Conservation (phyloP, 2,113 vertebrate genomes). For the Struthidea cinerea region DNA sequence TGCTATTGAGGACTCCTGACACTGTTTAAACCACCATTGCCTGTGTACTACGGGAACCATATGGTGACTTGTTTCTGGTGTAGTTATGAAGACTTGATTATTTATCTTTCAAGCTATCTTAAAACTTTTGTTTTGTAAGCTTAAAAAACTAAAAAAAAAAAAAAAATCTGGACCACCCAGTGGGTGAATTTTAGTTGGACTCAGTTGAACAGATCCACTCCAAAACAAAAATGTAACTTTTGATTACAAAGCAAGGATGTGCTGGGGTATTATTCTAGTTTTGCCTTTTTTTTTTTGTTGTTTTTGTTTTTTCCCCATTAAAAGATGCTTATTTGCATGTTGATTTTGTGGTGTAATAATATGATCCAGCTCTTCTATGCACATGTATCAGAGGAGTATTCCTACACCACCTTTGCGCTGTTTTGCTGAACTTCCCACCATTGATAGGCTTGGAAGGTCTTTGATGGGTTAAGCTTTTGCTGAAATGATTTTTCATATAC, state of each 20-base stretch:
- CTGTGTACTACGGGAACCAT: neutral
- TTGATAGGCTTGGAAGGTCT: neutral
- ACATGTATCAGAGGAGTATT: neutral
- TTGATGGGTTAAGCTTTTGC: neutral
- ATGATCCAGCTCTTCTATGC: neutral
- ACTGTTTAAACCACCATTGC: neutral
- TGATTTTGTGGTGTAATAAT: neutral
- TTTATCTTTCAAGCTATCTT: neutral
- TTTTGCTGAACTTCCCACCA: neutral
- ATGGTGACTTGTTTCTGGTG: neutral
- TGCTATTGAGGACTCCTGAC: neutral
- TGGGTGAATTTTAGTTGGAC: neutral
- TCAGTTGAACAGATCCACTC: neutral
- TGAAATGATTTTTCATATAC: neutral
- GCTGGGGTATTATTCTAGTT: neutral
- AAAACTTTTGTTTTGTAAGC: neutral
- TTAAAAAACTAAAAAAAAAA: neutral
- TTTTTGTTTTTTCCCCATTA: neutral
- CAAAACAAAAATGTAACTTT: neutral
- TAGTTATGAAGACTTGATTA: neutral
- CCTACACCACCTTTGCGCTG: neutral
- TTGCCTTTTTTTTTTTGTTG: neutral
- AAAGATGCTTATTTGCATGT: neutral
- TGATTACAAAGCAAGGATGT: neutral
- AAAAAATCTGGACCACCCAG: neutral